Base-by-base conservation (phyloP, 1,140 invertebrate species). In the Uloborus diversus region DNA sequence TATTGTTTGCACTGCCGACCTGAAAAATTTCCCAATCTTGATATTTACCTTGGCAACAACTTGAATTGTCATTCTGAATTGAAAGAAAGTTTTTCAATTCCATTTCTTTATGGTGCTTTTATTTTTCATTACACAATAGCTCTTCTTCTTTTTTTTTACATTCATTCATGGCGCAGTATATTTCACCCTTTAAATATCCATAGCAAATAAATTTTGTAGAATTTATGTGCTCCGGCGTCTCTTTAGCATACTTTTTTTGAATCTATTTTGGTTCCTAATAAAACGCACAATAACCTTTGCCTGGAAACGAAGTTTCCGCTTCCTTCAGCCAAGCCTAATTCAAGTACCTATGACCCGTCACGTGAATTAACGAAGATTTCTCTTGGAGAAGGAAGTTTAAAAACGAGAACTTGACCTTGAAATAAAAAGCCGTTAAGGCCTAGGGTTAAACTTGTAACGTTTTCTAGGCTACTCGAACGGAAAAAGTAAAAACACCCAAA, bases 401-500 rank as follows among this genome's bases (percentile, higher is more conserved):
- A 42, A n/a, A n/a, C 9, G 17, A 42, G 37, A 42, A 13, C 37
- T 42, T 17, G 37, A 42, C 37, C 37, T 42, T 42, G 37, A 17
- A 42, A 42, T 13, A 42, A 42, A 13, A 42, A 1, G 37, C 37
- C 37, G 37, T 17, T 35, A 37, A 13, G 17, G 42, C 68, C n/a
- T 35, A 23, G 37, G 28, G 51, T 35, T 25, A 9, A 13, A 17
- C 37, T n/a, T n/a, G n/a, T n/a, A n/a, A 20, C 20, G 42, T 68
- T 68, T 30, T 68, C 14, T 53, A 68, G 47, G 65, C 65, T 53
- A 68, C 20, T 20, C 65, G 20, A 20, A 66, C 42, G 65, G 28
- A 35, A 42, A n/a, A 42, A 13, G 61, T 33, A 42, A 35, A n/a
- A 17, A 25, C 28, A 32, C 4, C 13, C n/a, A 20, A 7, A 1